Evolutionary conservation across 1,140 invertebrate genomes (phyloP).

Genomic region (Ooceraea biroi): DNA sequence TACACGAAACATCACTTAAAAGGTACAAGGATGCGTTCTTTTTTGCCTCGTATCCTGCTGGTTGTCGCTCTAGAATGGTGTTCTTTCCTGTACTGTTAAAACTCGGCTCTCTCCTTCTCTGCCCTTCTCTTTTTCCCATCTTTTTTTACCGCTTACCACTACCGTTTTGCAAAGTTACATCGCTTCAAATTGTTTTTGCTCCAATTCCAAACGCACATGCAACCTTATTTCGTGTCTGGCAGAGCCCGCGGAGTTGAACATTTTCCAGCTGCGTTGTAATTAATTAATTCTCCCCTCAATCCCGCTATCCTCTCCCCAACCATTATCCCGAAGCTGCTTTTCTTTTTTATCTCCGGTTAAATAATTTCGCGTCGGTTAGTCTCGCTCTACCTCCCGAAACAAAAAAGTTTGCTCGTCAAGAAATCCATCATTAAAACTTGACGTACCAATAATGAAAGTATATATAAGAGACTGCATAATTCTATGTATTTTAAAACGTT

Average conservation of each 20-base stretch:
- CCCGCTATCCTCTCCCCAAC: background rate
- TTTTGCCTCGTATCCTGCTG: background rate
- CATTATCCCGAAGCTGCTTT: background rate
- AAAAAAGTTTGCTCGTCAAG: background rate
- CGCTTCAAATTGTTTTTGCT: slow-evolving; percentile 49
- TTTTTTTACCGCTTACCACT: background rate
- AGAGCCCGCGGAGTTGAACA: slow-evolving; percentile 21
- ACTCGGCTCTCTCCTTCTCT: slow-evolving; percentile 18
- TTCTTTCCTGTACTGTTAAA: slow-evolving; percentile 16
- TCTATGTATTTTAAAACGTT: background rate
- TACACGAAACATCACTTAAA: slow-evolving; percentile 55
- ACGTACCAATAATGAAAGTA: slow-evolving; percentile 8
- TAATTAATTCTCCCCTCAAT: slow-evolving; percentile 62
- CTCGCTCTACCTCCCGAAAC: background rate
- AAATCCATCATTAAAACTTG: slow-evolving; percentile 40
- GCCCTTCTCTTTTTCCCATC: background rate
- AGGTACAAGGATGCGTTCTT: background rate
- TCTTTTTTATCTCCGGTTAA: background rate
- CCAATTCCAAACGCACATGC: slow-evolving; percentile 40
- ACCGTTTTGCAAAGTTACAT: slow-evolving; percentile 34
- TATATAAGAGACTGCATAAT: background rate
- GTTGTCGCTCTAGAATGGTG: background rate
- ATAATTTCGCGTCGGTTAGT: slow-evolving; percentile 20
- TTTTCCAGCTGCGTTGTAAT: slow-evolving; percentile 52
- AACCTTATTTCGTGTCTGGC: slow-evolving; percentile 33